phyloP scores from a whole-genome alignment of 2,888 invertebrate genomes.

The Invenusta paracnida region DNA sequence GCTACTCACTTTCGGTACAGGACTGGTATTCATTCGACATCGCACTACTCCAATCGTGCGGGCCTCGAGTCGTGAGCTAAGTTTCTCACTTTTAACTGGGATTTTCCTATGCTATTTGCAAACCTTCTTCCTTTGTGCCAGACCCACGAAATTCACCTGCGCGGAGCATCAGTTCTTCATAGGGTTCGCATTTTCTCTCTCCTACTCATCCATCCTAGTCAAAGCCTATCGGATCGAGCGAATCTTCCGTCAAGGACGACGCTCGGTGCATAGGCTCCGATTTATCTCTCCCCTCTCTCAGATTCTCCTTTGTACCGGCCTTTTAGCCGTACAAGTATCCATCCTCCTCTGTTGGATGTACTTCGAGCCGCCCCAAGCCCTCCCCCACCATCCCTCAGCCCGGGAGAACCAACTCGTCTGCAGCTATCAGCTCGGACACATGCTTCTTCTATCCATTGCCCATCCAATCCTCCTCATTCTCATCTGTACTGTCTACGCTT shows the following conservation, averaged over 20 bases:
- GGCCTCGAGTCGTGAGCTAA: constrained; percentile 61
- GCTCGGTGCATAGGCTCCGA: constrained; percentile 59
- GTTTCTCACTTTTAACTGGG: constrained; percentile 59
- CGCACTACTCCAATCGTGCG: constrained; percentile 61
- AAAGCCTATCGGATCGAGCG: constrained; percentile 61
- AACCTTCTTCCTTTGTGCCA: constrained; percentile 59
- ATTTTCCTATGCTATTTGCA: constrained; percentile 58
- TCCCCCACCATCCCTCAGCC: constrained; percentile 81
- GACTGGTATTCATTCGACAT: constrained; percentile 58
- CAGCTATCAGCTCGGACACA: constrained; percentile 72
- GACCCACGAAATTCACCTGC: constrained; percentile 57
- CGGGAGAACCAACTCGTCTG: constrained; percentile 88
- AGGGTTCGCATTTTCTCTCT: constrained; percentile 60
- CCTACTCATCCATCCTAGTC: constrained; percentile 61
- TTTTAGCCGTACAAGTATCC: constrained; percentile 63
- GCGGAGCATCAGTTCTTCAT: constrained; percentile 60
- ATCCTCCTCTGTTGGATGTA: constrained; percentile 87
- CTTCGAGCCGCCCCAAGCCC: constrained; percentile 79
- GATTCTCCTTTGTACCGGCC: constrained; percentile 58
- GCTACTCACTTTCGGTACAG: constrained; percentile 54
- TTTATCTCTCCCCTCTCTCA: constrained; percentile 63
- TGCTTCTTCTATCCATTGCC: constrained; percentile 67
- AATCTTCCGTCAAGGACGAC: constrained; percentile 60
- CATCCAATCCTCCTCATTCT: constrained; percentile 84
- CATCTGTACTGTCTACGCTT: constrained; percentile 64